These are phyloP conservation scores for Nephrotoma appendiculata DNA, from an alignment of 2,888 invertebrate species.

Conservation along the genomic window DNA sequence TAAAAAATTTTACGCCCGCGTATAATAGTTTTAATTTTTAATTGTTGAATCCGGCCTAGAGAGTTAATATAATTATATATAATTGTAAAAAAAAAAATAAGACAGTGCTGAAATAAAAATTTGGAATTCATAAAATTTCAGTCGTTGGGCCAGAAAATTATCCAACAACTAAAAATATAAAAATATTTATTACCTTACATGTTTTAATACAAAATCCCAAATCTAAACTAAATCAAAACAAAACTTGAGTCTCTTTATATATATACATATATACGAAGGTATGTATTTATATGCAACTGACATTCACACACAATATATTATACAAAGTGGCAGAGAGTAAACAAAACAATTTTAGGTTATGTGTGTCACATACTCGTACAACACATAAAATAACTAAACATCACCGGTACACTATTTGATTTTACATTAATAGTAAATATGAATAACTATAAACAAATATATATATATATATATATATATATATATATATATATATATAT, in stretches of 20 bases:
- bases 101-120: neutral
- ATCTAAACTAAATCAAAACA: neutral
- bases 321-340: neutral
- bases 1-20: neutral
- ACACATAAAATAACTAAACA: neutral
- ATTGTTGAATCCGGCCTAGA: neutral
- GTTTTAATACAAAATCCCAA: neutral
- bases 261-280: neutral
- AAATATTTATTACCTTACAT: neutral
- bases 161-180: neutral
- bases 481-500: too few species aligned
- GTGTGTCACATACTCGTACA: neutral
- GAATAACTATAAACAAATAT: too few species aligned
- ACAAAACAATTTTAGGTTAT: neutral
- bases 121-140: neutral
- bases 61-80: neutral
- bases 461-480: too few species aligned
- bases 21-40: neutral
- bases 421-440: neutral
- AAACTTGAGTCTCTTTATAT: neutral
- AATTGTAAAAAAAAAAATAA: neutral
- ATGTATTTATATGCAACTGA: neutral
- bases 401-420: neutral
- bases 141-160: neutral
- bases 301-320: neutral